Evolutionary conservation across 2,113 vertebrate species (phyloP).

Genomic region (Orycteropus afer): DNA sequence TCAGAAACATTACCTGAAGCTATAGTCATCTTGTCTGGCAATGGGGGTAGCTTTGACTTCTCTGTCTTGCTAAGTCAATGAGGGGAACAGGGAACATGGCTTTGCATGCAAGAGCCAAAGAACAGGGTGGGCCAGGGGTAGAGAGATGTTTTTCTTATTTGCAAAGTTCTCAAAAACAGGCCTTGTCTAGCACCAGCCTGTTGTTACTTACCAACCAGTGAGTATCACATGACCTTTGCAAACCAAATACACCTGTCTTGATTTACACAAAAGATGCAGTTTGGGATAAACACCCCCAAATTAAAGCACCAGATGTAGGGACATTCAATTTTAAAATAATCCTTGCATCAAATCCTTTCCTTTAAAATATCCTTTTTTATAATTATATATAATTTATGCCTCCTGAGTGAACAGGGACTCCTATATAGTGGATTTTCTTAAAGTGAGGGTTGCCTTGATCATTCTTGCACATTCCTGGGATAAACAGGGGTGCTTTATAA

Average conservation of each 20-base stretch:
- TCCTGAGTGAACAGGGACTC: not conserved
- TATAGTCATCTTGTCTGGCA: not conserved
- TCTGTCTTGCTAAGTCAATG: not conserved
- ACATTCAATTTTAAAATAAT: slow-evolving; percentile 9
- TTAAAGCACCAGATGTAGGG: not conserved
- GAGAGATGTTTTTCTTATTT: not conserved
- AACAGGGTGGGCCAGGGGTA: not conserved
- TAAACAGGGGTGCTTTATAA: slow-evolving; percentile 39
- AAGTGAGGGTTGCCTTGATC: not conserved
- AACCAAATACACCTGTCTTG: not conserved
- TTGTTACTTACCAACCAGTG: not conserved
- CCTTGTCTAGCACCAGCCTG: not conserved
- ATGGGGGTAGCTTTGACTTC: not conserved
- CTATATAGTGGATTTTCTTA: not conserved
- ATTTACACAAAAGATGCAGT: not conserved
- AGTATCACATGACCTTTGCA: not conserved
- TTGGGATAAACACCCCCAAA: slow-evolving; percentile 23
- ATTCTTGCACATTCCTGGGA: not conserved
- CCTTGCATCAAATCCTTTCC: not conserved
- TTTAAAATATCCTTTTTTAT: slow-evolving; percentile 29
- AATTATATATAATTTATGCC: not conserved
- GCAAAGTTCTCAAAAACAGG: slow-evolving; percentile 9
- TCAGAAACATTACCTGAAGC: not conserved
- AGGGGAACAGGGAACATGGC: not conserved
- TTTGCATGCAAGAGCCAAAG: not conserved